These are phyloP conservation scores for Callyntrura guangdongensis DNA, from an alignment of 2,888 invertebrate species.

Conservation along the genomic window DNA sequence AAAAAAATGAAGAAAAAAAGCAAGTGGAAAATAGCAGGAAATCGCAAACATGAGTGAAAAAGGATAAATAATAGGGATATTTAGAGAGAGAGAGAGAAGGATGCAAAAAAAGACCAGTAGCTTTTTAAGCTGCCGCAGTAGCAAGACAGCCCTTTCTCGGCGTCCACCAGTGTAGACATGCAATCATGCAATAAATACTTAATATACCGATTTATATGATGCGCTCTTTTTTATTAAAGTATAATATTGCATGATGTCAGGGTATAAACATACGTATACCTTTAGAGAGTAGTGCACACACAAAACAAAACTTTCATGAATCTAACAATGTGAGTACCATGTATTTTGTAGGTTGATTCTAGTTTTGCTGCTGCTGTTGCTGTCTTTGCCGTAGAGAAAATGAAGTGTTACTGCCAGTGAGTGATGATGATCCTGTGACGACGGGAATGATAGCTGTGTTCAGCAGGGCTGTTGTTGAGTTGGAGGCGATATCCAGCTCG, in stretches of 20 bases:
- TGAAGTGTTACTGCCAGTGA: slow-evolving; percentile 64
- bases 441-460: slow-evolving; percentile 51
- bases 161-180: slow-evolving; percentile 25
- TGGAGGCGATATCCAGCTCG: too few species aligned
- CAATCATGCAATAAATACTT: slow-evolving; percentile 63
- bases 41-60: slow-evolving; percentile 52
- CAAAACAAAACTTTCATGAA: too few species aligned
- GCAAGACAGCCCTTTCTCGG: slow-evolving; percentile 37
- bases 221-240: slow-evolving; percentile 8
- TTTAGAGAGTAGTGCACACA: too few species aligned
- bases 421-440: slow-evolving; percentile 67
- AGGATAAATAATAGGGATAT: slow-evolving; percentile 57
- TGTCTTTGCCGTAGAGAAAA: slow-evolving; percentile 50
- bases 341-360: too few species aligned
- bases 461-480: neutral
- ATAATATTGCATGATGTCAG: slow-evolving; percentile 32
- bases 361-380: too few species aligned
- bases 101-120: slow-evolving; percentile 58
- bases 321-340: too few species aligned
- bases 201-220: neutral
- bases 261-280: neutral
- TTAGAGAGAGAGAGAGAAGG: slow-evolving; percentile 56
- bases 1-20: slow-evolving; percentile 31
- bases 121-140: too few species aligned
- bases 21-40: slow-evolving; percentile 34